Base-by-base conservation (phyloP, 2,113 vertebrate species). In the Callipepla californica region DNA sequence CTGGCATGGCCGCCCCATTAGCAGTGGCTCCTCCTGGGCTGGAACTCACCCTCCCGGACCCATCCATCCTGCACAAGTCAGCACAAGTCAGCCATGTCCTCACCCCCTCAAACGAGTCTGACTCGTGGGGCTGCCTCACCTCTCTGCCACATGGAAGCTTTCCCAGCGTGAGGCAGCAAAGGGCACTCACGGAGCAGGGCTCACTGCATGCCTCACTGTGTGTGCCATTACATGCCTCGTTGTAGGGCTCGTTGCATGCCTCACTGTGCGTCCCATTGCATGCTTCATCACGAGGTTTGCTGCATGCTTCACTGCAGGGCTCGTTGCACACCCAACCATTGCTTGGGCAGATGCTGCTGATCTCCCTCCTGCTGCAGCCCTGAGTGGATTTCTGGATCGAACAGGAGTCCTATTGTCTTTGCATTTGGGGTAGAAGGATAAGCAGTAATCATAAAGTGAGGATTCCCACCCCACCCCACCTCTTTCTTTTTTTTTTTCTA, bases 321-420 rank as follows among this genome's bases (percentile, higher is more conserved):
- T 50, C 48, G 13, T 7, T 50, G 48, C 48, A 7, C 2, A 1
- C 32, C 34, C 61, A n/a, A 34, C 21, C 17, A 42, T 14, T 32
- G 45, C 20, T 40, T 4, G 9, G 63, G 28, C 44, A 34, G 1
- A 1, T 0, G 22, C 5, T 36, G 70, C 51, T 17, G 51, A 30
- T 53, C 51, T 28, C 51, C 26, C 51, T 28, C 51, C 51, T 30
- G 26, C 51, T 34, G 2, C 84, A 53, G 61, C 73, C 84, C 57
- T 79, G 58, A 84, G 77, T 78, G 92, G 81, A 94, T 95, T 91
- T 89, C 36, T 51, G 10, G 59, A 17, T 2, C 38, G 44, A 81
- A 42, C 13, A 45, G 51, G 50, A 80, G 32, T 32, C 76, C 62
- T 36, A 47, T 65, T 42, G 23, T 40, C 58, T 32, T 72, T 32